Percentiles rank a stretch among this genome's conserved stretches.
These are phyloP conservation scores for Sinosuthora webbiana DNA, from an alignment of 2,113 vertebrate species.

Conservation along the genomic window DNA sequence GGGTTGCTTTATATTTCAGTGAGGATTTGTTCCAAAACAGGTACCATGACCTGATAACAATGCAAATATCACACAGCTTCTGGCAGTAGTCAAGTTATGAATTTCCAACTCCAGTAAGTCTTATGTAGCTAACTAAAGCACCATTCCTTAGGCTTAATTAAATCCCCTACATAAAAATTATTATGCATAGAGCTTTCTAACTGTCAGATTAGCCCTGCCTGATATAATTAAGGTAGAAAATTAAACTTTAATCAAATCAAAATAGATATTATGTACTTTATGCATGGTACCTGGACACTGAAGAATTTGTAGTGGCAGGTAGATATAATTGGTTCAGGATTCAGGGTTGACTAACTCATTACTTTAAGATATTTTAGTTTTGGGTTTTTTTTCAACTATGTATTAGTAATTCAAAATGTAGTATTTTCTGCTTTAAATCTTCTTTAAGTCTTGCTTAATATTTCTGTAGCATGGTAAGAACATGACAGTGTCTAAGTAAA, in stretches of 20 bases:
- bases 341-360: neutral
- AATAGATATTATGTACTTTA: neutral
- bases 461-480: neutral
- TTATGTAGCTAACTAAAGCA: neutral
- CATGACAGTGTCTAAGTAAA: neutral
- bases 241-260: constrained; percentile 14
- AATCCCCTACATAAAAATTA: constrained; percentile 23
- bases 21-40: neutral
- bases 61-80: neutral
- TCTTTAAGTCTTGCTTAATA: neutral
- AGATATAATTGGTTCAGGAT: neutral
- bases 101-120: neutral
- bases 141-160: neutral
- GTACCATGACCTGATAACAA: neutral
- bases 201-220: constrained; percentile 28
- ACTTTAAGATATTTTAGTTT: neutral
- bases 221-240: constrained; percentile 29
- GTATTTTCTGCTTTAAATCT: constrained; percentile 30
- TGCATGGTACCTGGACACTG: neutral
- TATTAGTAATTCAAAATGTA: neutral
- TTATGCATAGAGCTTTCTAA: neutral
- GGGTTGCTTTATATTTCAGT: neutral
- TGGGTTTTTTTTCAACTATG: neutral
- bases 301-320: neutral
- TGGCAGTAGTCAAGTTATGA: neutral